These are phyloP conservation scores for Gadopsis marmoratus DNA, from an alignment of 2,797 vertebrate genomes.

Conservation along the genomic window DNA sequence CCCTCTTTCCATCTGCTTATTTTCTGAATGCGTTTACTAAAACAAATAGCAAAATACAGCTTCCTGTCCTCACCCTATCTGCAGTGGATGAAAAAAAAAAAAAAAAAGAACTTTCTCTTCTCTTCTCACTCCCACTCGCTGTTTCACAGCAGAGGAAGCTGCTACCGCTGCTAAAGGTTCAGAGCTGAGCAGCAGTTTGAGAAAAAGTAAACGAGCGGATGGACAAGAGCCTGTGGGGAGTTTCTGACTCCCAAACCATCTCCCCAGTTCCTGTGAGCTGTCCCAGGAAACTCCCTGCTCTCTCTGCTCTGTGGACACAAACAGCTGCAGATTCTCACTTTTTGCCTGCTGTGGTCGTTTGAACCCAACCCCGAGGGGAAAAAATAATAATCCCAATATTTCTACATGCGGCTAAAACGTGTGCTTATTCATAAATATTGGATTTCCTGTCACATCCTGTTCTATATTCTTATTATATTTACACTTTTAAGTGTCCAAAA, in stretches of 20 bases:
- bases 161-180: slow-evolving; percentile 43
- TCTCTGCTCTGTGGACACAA: slow-evolving; percentile 57
- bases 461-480: neutral
- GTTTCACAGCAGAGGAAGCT: slow-evolving; percentile 68
- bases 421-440: neutral
- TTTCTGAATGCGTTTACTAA: slow-evolving; percentile 42
- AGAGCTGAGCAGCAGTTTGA: slow-evolving; percentile 54
- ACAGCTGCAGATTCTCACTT: slow-evolving; percentile 80
- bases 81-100: slow-evolving; percentile 33
- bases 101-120: slow-evolving; percentile 50
- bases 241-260: slow-evolving; percentile 66
- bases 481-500: neutral
- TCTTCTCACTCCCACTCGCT: slow-evolving; percentile 79
- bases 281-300: slow-evolving; percentile 80
- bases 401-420: neutral
- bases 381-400: neutral
- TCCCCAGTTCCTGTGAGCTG: slow-evolving; percentile 68
- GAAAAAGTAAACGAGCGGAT: slow-evolving; percentile 43
- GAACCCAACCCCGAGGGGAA: slow-evolving; percentile 44
- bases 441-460: neutral
- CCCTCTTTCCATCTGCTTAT: slow-evolving; percentile 26
- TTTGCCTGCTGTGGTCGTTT: slow-evolving; percentile 55
- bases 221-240: slow-evolving; percentile 64
- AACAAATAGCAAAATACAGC: slow-evolving; percentile 47
- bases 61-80: slow-evolving; percentile 56